Base-by-base conservation (phyloP, 2,888 invertebrate species). In the Pemphredon lugubris region DNA sequence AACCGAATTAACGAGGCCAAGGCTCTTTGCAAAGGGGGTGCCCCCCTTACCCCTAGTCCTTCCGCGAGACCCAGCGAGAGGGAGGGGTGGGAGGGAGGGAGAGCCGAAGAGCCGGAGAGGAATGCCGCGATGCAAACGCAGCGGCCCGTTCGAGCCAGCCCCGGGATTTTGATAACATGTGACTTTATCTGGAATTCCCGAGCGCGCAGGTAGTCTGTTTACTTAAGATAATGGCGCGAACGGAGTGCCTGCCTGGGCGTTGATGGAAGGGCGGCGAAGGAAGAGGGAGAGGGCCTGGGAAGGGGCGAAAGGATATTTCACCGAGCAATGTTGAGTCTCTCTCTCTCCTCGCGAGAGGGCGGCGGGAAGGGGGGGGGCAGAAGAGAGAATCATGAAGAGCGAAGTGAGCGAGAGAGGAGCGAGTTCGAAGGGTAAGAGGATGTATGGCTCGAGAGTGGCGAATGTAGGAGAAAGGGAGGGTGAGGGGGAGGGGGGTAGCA, bases 211-310 rank as follows among this genome's bases (percentile, higher is more conserved):
- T 84, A 86, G 87, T 84, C 87, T 88, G 87, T 87, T 87, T 87
- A 87, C 86, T 85, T 81, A 86, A 87, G 87, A 88, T 88, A 88
- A 87, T 88, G 82, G 84, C 74, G 74, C n/a, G 82, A 76, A 82
- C 75, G 72, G 74, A 73, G 78, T 71, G 70, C 75, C 76, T 73
- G 71, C 75, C 75, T 69, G 79, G 76, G 76, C 67, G 75, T 73
- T 54, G 73, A 73, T 75, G 61, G 73, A 74, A 65, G 51, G 53
- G 42, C 55, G 63, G 58, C 64, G 50, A 67, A 45, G 59, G n/a
- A n/a, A n/a, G n/a, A n/a, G n/a, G n/a, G n/a, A n/a, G n/a, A n/a
- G n/a, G n/a, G n/a, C n/a, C n/a, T 57, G 53, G 44, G 67, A 53
- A 16, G 42, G 34, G 54, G 40, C 53, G 65, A 70, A 70, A 59